Evolutionary conservation across 2,888 invertebrate species (phyloP).

Genomic region (Drosophila nigricruria): DNA sequence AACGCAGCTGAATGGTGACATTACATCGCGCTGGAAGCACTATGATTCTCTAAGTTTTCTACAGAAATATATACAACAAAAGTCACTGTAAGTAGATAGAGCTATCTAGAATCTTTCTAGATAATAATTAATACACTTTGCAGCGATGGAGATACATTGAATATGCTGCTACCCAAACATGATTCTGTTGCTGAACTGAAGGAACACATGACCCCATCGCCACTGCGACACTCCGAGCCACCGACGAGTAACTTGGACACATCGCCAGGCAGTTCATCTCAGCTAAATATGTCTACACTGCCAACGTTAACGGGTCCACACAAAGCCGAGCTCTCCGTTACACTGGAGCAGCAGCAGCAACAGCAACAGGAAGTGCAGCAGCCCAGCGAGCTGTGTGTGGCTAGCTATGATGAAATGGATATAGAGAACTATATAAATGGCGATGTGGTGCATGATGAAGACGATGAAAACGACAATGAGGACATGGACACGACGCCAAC

Average conservation of each 20-base stretch:
- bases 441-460: conserved; percentile 67
- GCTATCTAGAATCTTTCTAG: neutral
- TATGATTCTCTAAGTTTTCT: conserved; percentile 82
- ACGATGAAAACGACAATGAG: conserved; percentile 61
- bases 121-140: neutral
- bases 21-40: conserved; percentile 83
- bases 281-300: conserved; percentile 63
- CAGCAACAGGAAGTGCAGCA: conserved; percentile 50
- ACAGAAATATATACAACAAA: conserved; percentile 81
- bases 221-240: conserved; percentile 36
- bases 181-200: conserved; percentile 71
- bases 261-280: conserved; percentile 49
- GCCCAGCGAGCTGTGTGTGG: conserved; percentile 62
- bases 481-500: conserved; percentile 55
- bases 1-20: conserved; percentile 66
- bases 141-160: conserved; percentile 72
- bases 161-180: conserved; percentile 71
- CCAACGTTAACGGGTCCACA: conserved; percentile 72
- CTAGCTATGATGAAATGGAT: conserved; percentile 81
- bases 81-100: conserved; percentile 69
- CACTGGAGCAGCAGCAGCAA: conserved; percentile 49
- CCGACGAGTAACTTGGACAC: conserved; percentile 37
- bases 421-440: conserved; percentile 82
- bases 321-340: conserved; percentile 43
- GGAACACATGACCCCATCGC: conserved; percentile 59